phyloP scores from a whole-genome alignment of 2,797 vertebrate species.

The Lithobates sylvaticus region DNA sequence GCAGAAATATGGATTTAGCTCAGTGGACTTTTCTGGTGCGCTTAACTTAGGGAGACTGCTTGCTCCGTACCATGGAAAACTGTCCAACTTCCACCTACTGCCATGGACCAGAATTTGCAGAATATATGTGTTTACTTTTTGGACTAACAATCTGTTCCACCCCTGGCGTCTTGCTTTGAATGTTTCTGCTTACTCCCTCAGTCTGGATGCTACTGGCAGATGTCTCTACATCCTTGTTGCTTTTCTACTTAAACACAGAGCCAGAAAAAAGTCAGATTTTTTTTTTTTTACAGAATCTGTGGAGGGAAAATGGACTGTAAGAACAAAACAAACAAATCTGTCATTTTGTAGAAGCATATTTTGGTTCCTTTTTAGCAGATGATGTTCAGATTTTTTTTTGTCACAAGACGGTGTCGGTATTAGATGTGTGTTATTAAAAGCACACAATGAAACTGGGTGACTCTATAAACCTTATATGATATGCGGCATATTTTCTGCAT shows the following conservation, averaged over 20 bases:
- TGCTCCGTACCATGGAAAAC: background rate
- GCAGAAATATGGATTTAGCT: too few relatives aligned
- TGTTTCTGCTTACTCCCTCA: constrained; percentile 18
- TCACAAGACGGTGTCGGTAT: background rate
- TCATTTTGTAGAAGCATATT: constrained; percentile 1
- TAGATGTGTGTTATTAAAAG: background rate
- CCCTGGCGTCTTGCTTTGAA: background rate
- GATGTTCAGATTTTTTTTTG: background rate
- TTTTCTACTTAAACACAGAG: constrained; percentile 30
- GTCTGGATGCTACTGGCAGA: constrained; percentile 42
- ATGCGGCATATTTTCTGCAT: background rate
- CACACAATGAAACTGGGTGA: background rate
- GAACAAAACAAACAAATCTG: constrained; percentile 51
- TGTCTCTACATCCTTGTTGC: constrained; percentile 39
- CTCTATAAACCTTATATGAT: background rate
- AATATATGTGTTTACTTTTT: too few relatives aligned
- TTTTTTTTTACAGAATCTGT: constrained; percentile 5
- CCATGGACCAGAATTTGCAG: background rate
- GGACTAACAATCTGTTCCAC: background rate
- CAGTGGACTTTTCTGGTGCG: background rate
- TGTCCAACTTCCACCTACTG: background rate
- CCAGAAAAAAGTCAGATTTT: background rate
- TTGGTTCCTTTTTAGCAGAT: background rate
- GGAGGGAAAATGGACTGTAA: constrained; percentile 23
- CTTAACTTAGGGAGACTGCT: too few relatives aligned